Percentiles rank a stretch among this genome's conserved stretches.
These are phyloP conservation scores for Brachyptera risi DNA, from an alignment of 2,888 invertebrate genomes.

Conservation along the genomic window DNA sequence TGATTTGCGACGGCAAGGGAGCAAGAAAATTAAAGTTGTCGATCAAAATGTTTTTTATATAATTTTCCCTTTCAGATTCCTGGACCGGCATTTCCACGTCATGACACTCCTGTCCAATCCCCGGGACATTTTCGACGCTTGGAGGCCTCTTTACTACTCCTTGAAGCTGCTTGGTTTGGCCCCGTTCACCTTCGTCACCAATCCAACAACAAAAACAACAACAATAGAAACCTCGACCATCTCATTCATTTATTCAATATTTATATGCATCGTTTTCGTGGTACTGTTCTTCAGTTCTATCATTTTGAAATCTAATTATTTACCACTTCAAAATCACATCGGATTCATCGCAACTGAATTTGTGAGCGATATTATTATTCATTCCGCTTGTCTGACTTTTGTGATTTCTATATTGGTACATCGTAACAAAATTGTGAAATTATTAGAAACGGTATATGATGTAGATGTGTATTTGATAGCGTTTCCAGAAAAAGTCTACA, in stretches of 20 bases:
- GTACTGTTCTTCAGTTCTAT: not conserved
- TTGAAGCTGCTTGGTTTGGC: not conserved
- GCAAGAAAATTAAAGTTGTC: too few relatives aligned
- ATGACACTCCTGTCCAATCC: too few relatives aligned
- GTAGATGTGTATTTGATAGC: not conserved
- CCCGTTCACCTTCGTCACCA: not conserved
- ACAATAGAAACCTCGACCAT: not conserved
- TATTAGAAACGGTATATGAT: not conserved
- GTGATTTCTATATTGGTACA: not conserved
- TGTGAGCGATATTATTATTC: not conserved
- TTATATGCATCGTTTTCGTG: not conserved
- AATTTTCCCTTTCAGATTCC: too few relatives aligned
- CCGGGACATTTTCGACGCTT: too few relatives aligned
- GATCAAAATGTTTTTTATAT: too few relatives aligned
- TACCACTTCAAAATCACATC: not conserved
- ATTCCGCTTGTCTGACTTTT: not conserved
- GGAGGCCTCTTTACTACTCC: not conserved
- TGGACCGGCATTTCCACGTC: too few relatives aligned
- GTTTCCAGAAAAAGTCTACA: not conserved
- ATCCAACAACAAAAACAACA: not conserved
- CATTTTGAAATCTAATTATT: not conserved
- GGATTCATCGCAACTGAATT: not conserved
- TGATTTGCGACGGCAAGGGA: too few relatives aligned
- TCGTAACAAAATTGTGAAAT: not conserved
- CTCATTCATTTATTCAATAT: not conserved